Conservation (phyloP, 2,113 vertebrate species). For the Pongo pygmaeus region DNA sequence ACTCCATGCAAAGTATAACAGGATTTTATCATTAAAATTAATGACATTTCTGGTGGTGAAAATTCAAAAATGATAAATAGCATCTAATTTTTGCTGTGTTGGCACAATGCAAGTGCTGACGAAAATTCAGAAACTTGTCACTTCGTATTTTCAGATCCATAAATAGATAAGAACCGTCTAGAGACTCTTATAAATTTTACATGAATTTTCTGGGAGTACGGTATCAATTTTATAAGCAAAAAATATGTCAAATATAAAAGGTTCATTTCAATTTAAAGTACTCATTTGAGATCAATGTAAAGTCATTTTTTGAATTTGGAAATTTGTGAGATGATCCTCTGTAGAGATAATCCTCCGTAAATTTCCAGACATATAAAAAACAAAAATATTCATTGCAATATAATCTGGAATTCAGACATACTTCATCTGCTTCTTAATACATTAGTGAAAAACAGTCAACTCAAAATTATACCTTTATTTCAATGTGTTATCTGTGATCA, state of each 20-base stretch:
- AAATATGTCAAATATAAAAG: not conserved
- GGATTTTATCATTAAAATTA: conserved; percentile 73
- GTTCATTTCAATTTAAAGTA: conserved; percentile 25
- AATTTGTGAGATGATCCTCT: not conserved
- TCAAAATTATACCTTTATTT: not conserved
- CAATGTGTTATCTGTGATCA: not conserved
- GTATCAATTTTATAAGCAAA: conserved; percentile 16
- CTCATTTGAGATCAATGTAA: not conserved
- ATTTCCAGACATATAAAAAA: not conserved
- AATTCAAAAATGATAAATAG: conserved; percentile 60
- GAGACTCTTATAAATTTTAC: conserved; percentile 9
- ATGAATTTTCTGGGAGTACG: conserved; percentile 22
- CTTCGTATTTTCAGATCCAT: conserved; percentile 30
- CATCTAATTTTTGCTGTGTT: conserved; percentile 44
- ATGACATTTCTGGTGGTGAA: conserved; percentile 56
- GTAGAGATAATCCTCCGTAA: not conserved
- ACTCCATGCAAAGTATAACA: conserved; percentile 1
- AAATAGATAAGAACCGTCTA: conserved; percentile 45
- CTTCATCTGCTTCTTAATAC: not conserved
- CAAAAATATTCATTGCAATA: not conserved
- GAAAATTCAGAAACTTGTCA: conserved; percentile 33
- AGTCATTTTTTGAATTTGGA: conserved; percentile 34
- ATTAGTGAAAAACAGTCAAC: not conserved
- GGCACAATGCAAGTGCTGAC: not conserved
- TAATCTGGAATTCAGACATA: not conserved